Evolutionary conservation across 2,797 vertebrate species (phyloP), one percentile per base, ranked within the genome.

Genomic region (Siniperca scherzeri): DNA sequence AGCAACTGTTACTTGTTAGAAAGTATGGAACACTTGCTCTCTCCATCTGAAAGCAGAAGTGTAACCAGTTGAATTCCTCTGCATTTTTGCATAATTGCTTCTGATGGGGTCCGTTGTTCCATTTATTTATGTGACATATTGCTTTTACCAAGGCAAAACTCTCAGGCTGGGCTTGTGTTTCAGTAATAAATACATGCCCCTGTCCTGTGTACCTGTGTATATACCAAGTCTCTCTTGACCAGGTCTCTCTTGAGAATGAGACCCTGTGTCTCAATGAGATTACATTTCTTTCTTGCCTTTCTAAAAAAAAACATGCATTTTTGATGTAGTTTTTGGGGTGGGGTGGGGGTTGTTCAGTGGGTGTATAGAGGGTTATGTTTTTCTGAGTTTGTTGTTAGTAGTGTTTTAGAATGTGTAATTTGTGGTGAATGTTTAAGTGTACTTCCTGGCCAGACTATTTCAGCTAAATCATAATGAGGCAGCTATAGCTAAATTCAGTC

Each of bases 31-130:
- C 38, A 56, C 81, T 74, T 48, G n/a, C 13, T 65, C 50, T 87
- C 53, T 62, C 68, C 33, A 38, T 84, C 70, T 80, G 38, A 80
- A 83, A 86, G 76, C 77, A 78, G 70, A 67, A 74, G 42, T 69
- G 62, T 64, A 87, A 78, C 83, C 40, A 79, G 56, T 87, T 85
- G 81, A 87, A 86, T 88, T 81, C 70, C 61, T 72, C 74, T 72
- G 82, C 57, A 83, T 83, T 87, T 91, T 76, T 89, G 72, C 81
- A 88, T 89, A 92, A 92, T 91, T 93, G 83, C 82, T 81, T 87
- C 64, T 79, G 38, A 70, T 69, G 13, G 44, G 59, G 53, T 82
- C 72, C 80, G 81, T 81, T 84, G 70, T 87, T 84, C 66, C 69
- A 78, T 90, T 86, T 88, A 64, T 84, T 87, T 80, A 89, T 84